These are phyloP conservation scores for Nixonia krombeini DNA, from an alignment of 1,140 invertebrate genomes.

Conservation along the genomic window DNA sequence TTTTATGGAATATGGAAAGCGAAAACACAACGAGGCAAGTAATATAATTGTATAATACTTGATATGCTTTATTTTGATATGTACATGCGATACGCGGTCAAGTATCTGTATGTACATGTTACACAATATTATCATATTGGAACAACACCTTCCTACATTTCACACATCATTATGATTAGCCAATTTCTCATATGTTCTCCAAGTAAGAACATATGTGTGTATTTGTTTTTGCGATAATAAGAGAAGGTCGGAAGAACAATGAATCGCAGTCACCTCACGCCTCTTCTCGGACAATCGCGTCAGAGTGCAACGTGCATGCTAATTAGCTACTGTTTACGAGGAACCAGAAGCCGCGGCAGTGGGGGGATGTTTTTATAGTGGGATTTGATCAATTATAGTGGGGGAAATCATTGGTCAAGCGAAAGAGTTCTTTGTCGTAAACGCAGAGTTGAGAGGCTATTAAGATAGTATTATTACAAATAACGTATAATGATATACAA, in stretches of 20 bases:
- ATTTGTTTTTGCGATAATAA: constrained; percentile 16
- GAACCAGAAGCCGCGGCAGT: too few species aligned
- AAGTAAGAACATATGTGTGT: constrained; percentile 5
- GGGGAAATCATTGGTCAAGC: too few species aligned
- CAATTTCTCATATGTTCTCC: neutral
- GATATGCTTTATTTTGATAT: neutral
- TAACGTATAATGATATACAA: too few species aligned
- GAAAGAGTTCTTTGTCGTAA: too few species aligned
- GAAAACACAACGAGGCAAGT: too few species aligned
- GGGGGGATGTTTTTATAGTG: too few species aligned
- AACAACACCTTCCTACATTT: neutral
- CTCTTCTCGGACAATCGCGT: constrained; percentile 29
- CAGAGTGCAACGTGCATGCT: constrained; percentile 35
- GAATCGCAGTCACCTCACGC: constrained; percentile 36
- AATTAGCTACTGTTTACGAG: constrained; percentile 36
- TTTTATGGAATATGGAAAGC: too few species aligned
- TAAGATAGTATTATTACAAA: too few species aligned
- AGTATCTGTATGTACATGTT: neutral
- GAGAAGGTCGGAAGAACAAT: constrained; percentile 25
- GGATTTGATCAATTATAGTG: too few species aligned
- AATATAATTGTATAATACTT: neutral
- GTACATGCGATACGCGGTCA: neutral
- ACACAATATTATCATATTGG: neutral
- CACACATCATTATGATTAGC: neutral
- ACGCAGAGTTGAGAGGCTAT: too few species aligned